Base-by-base conservation (phyloP, 2,113 vertebrate species). In the Scalopus aquaticus region DNA sequence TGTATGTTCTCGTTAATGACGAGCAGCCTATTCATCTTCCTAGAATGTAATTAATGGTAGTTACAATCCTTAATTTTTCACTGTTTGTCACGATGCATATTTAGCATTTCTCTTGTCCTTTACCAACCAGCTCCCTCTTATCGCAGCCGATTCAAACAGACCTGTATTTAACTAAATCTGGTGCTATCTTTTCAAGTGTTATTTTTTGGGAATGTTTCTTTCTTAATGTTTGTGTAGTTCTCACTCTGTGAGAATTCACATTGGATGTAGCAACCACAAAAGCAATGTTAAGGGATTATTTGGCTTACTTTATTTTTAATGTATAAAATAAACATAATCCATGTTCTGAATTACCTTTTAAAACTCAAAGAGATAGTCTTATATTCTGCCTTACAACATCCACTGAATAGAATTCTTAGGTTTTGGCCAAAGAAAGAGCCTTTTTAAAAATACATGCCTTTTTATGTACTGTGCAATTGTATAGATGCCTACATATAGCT, bases 1-100 rank as follows among this genome's bases (percentile, higher is more conserved):
- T 98, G 98, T 99, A 98, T 97, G 95, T 98, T 99, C 99, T 99
- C 99, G 99, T 99, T 99, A 99, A 99, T 99, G 98, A 99, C 98
- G 98, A 98, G 95, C 95, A 95, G 98, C 97, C 98, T 98, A 99
- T 99, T 99, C 98, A 99, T 99, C 97, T 98, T 98, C 96, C 97
- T 76, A 70, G 97, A 96, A 96, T 95, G 98, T 98, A 99, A 99
- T 99, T 99, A 99, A 99, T 99, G 98, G 98, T 98, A 98, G 97
- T 98, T 98, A 96, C 97, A 98, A 98, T 98, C 98, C 96, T 98
- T 98, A 99, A 99, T 99, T 99, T 98, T 98, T 99, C 98, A 99
- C 98, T 98, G 98, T 98, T 99, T 98, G 98, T 98, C 98, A 98
- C 76, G 96, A 97, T 98, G 97, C 98, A 98, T 98, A 98, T 98